Percentiles rank a stretch among this genome's conserved stretches.
phyloP scores from a whole-genome alignment of 2,888 invertebrate species.

The Xestia rhomboidea region DNA sequence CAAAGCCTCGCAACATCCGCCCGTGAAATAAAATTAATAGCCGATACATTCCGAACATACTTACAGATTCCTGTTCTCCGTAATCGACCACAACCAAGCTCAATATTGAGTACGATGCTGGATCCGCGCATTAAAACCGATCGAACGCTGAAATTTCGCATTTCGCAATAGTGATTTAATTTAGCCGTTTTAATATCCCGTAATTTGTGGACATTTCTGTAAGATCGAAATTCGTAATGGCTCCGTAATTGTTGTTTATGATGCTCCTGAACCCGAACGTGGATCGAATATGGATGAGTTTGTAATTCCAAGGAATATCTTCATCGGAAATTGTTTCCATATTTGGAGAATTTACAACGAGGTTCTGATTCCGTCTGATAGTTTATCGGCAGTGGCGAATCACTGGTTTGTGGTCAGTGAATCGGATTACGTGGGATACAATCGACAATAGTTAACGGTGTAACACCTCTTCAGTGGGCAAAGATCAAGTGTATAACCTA shows the following conservation, averaged over 20 bases:
- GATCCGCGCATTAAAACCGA: conserved; percentile 55
- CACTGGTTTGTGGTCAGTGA: conserved; percentile 42
- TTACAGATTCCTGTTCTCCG: conserved; percentile 80
- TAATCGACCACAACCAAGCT: conserved; percentile 71
- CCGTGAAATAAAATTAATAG: conserved; percentile 83
- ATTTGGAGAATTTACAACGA: conserved; percentile 29
- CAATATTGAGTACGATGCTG: conserved; percentile 78
- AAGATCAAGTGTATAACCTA: conserved; percentile 61
- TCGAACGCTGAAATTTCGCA: conserved; percentile 49
- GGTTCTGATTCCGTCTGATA: conserved; percentile 18
- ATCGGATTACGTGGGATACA: conserved; percentile 40
- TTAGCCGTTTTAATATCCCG: conserved; percentile 44
- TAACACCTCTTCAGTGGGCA: conserved; percentile 48
- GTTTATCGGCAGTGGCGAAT: conserved; percentile 32
- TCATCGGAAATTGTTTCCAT: conserved; percentile 20
- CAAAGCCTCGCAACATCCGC: conserved; percentile 75
- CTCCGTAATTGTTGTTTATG: conserved; percentile 54
- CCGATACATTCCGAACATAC: conserved; percentile 83
- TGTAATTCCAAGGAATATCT: conserved; percentile 30
- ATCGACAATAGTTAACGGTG: conserved; percentile 66
- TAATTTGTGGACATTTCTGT: conserved; percentile 49
- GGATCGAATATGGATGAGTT: conserved; percentile 38
- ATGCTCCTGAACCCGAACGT: conserved; percentile 26
- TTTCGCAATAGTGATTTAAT: conserved; percentile 56
- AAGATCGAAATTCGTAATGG: conserved; percentile 36